Evolutionary conservation across 2,797 vertebrate genomes (phyloP).

Genomic region (Steatocranus sp.): DNA sequence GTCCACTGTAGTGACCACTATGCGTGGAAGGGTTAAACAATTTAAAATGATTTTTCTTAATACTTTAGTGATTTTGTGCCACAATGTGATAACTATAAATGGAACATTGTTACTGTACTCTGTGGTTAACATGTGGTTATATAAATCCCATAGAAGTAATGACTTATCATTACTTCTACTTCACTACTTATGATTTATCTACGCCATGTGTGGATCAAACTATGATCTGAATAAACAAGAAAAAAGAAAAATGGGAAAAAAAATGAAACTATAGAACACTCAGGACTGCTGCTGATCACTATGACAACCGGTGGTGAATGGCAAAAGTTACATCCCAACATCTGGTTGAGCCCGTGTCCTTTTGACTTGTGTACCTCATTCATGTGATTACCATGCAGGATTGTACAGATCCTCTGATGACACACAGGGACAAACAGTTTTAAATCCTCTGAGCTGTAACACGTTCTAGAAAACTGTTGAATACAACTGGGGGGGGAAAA

Average conservation of each 20-base stretch:
- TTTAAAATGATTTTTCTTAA: background rate
- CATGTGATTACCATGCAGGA: background rate
- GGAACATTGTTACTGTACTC: rapidly evolving
- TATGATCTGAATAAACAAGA: background rate
- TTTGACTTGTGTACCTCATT: background rate
- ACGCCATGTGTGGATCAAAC: background rate
- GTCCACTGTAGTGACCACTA: background rate
- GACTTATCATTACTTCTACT: background rate
- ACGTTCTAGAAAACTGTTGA: background rate
- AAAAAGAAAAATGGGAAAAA: background rate
- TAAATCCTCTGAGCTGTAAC: background rate
- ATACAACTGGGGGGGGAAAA: background rate
- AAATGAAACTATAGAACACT: background rate
- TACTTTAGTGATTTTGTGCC: background rate
- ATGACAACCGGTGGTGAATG: background rate
- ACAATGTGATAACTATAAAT: background rate
- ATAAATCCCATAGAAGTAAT: background rate
- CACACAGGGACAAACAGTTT: background rate
- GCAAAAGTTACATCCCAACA: background rate
- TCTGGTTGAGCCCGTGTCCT: background rate
- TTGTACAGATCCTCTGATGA: background rate
- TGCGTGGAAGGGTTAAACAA: background rate
- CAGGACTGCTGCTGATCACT: background rate
- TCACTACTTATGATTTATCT: background rate
- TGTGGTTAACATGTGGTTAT: background rate